These are phyloP conservation scores for Cephus pulcher DNA, from an alignment of 2,888 invertebrate species.

Conservation along the genomic window DNA sequence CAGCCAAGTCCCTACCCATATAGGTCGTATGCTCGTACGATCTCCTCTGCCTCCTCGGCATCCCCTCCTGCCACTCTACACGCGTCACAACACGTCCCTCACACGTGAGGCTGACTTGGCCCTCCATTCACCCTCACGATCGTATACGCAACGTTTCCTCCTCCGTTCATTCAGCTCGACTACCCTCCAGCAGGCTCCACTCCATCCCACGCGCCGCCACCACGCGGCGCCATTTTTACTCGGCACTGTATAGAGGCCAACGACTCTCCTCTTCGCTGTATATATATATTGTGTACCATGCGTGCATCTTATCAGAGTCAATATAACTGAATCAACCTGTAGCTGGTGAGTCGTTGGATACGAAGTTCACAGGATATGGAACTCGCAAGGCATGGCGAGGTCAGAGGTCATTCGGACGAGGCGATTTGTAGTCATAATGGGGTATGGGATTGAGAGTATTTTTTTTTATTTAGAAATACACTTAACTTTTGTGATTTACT, in stretches of 20 bases:
- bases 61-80: slow-evolving; percentile 1
- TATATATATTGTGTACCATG: slow-evolving; percentile 9
- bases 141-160: slow-evolving; percentile 36
- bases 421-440: too few relatives aligned
- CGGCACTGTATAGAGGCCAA: slow-evolving; percentile 16
- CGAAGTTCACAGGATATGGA: too few relatives aligned
- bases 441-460: too few relatives aligned
- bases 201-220: slow-evolving; percentile 35
- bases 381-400: too few relatives aligned
- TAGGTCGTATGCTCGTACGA: slow-evolving; percentile 15
- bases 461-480: too few relatives aligned
- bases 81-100: slow-evolving; percentile 16
- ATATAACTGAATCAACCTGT: too few relatives aligned
- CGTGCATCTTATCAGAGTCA: too few relatives aligned
- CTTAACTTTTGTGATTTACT: too few relatives aligned
- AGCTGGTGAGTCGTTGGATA: too few relatives aligned
- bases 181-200: slow-evolving; percentile 32
- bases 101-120: slow-evolving; percentile 39
- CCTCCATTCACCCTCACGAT: slow-evolving; percentile 48
- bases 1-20: too few relatives aligned
- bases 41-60: slow-evolving; percentile 25
- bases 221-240: slow-evolving; percentile 35
- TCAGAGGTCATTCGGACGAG: too few relatives aligned
- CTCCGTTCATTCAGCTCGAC: slow-evolving; percentile 45
- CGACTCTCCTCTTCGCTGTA: slow-evolving; percentile 6